Base-by-base conservation (phyloP, 2,888 invertebrate species). In the Dicyrtoma fusca region DNA sequence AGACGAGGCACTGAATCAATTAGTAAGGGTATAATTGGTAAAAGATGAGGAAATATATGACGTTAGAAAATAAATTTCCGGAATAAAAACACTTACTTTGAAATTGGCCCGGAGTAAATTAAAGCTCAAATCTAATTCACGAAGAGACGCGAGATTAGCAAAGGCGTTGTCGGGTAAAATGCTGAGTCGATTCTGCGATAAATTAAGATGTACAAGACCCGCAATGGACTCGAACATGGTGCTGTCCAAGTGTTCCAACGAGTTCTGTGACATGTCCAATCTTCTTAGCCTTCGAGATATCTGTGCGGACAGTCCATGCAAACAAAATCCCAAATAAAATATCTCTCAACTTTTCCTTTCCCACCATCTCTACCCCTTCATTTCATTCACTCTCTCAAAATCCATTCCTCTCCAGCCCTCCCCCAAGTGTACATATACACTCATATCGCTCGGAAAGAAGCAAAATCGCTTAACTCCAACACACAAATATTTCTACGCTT, bases 111-210 rank as follows among this genome's bases (percentile, higher is more conserved):
- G 89, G 75, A 94, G 85, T 45, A 89, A 88, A 85, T 94, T 94
- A 79, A 88, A 89, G 79, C 92, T 91, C 64, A 95, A 86, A 84
- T 94, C 92, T 81, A 95, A 86, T 68, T 80, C 81, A 81, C 89
- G 89, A 79, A 94, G 88, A 79, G 90, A 89, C 57, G 90, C 89
- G 69, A 94, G 87, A 82, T 92, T 91, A 25, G 91, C 91, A 83
- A 95, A 94, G 21, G 93, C 92, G 83, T 93, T 94, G 84, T 94
- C 94, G 1, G 94, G 93, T 77, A 95, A 84, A 76, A 94, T 91
- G 19, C 91, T 91, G 75, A 94, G 86, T 81, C 91, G 89, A 84
- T 95, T 95, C 82, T 88, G 87, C 59, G 91, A 90, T 82, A 95
- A 84, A 84, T 92, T 91, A 72, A 95, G 85, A 80, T 88, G 89